Evolutionary conservation across 2,113 vertebrate species (phyloP).

Genomic region (Caranx ignobilis): DNA sequence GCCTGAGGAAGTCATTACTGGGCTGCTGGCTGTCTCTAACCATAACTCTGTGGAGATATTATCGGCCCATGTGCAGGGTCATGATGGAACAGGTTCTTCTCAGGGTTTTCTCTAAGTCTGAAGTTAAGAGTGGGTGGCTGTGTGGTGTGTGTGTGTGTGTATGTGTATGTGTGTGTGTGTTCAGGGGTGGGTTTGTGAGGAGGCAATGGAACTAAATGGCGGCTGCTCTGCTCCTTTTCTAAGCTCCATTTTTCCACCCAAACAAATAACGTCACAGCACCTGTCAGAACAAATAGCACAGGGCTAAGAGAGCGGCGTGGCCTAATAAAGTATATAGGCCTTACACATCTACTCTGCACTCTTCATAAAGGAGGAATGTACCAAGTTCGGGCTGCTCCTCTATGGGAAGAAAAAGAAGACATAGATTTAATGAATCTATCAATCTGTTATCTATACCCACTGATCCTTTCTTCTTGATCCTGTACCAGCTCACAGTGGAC

Average conservation of each 20-base stretch:
- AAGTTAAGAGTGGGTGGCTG: background rate
- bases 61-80: background rate
- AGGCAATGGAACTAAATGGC: constrained; percentile 40
- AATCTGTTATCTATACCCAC: background rate
- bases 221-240: constrained; percentile 14
- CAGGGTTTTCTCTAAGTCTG: constrained; percentile 18
- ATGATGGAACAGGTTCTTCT: constrained; percentile 24
- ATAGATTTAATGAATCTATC: background rate
- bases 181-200: background rate
- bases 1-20: constrained; percentile 44
- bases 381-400: background rate
- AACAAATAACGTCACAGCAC: constrained; percentile 68
- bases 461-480: background rate
- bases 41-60: constrained; percentile 24
- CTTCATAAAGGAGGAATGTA: constrained; percentile 13
- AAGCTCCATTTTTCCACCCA: constrained; percentile 68
- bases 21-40: constrained; percentile 7
- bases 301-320: constrained; percentile 22
- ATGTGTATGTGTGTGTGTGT: too few species aligned
- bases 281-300: constrained; percentile 58
- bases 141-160: background rate
- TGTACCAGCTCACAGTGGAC: background rate
- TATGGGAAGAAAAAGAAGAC: background rate
- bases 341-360: background rate
- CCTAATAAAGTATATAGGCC: constrained; percentile 39